Conservation (phyloP, 2,797 vertebrate species). For the Peromyscus eremicus region DNA sequence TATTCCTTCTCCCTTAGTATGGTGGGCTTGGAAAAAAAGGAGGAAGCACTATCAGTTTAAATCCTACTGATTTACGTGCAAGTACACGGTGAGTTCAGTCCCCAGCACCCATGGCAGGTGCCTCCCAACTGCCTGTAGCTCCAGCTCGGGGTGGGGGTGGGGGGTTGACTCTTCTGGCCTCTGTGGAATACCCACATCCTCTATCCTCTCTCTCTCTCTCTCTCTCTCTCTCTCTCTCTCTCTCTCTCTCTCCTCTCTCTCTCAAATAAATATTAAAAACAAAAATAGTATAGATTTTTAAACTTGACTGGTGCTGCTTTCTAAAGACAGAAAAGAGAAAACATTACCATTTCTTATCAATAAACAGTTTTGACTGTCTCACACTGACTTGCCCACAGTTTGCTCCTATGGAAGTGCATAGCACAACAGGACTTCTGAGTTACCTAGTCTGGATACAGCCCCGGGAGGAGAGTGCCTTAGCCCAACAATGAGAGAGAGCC, state of each 20-base stretch:
- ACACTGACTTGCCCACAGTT: neutral
- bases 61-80: neutral
- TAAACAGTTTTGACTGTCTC: neutral
- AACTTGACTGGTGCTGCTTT: constrained; percentile 1
- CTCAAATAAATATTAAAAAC: neutral
- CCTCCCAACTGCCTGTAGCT: neutral
- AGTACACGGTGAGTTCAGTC: neutral
- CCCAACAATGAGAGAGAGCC: neutral
- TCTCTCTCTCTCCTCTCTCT: neutral
- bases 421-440: neutral
- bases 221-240: neutral
- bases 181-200: neutral
- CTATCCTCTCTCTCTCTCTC: neutral
- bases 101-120: neutral
- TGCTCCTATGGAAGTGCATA: neutral
- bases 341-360: neutral
- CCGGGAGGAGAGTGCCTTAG: neutral
- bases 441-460: neutral
- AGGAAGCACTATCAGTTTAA: neutral
- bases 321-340: neutral
- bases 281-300: neutral
- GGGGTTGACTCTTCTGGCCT: neutral
- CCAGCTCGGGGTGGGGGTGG: too few species aligned
- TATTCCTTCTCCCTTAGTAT: neutral
- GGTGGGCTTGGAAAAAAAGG: neutral